A percentile compares a stretch with the other conserved stretches of the same genome.
Evolutionary conservation across 2,113 vertebrate species (phyloP).

Genomic region (Brachypodius melanocephalos): DNA sequence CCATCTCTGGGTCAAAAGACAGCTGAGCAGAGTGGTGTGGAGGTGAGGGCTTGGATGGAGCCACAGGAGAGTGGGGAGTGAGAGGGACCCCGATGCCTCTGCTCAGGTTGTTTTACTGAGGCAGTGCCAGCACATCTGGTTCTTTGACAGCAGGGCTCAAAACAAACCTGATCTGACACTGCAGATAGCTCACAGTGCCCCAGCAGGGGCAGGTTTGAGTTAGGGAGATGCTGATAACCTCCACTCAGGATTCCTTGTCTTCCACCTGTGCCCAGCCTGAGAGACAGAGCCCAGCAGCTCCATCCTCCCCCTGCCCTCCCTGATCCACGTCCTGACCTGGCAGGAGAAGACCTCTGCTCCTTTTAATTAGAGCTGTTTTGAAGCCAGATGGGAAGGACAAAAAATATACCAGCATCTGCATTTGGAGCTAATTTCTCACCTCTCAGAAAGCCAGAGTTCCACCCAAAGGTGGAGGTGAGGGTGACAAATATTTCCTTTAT

Average conservation of each 20-base stretch:
- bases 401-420: neutral
- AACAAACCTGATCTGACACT: neutral
- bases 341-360: neutral
- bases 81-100: neutral
- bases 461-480: neutral
- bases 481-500: neutral
- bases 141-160: neutral
- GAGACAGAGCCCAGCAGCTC: accelerated
- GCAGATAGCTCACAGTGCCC: neutral
- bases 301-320: neutral
- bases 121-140: neutral
- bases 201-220: neutral
- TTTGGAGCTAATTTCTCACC: neutral
- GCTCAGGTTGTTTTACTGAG: neutral
- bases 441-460: neutral
- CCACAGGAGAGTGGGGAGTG: neutral
- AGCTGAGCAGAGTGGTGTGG: neutral
- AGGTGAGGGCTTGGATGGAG: neutral
- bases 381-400: neutral
- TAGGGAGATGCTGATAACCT: neutral
- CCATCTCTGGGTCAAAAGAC: constrained; percentile 18
- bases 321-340: neutral
- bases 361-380: neutral
- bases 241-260: neutral
- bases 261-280: neutral